Conservation (phyloP, 2,797 vertebrate genomes). For the Spheniscus humboldti region DNA sequence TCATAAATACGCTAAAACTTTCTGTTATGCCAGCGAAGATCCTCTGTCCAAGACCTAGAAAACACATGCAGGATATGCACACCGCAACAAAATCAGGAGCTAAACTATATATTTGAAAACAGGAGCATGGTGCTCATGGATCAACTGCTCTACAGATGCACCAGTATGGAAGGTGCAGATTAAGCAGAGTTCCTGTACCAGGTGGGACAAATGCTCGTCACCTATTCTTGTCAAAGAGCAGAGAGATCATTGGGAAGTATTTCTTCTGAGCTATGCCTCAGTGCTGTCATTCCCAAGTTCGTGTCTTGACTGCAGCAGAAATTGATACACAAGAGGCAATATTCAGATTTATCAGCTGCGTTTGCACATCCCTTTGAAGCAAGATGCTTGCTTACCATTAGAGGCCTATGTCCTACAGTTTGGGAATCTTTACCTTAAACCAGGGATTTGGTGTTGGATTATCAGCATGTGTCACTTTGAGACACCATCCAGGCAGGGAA, state of each 20-base stretch:
- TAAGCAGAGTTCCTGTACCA: not conserved
- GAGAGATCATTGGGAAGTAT: not conserved
- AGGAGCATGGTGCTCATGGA: not conserved
- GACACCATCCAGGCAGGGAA: not conserved
- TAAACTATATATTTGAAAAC: not conserved
- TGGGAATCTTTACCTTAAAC: not conserved
- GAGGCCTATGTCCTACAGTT: not conserved
- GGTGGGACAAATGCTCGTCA: rapidly evolving
- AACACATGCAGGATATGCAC: not conserved
- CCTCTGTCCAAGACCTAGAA: not conserved
- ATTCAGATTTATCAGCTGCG: not conserved
- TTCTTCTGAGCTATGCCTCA: not conserved
- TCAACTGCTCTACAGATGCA: not conserved
- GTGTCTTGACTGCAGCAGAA: not conserved
- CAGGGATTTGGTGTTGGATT: not conserved
- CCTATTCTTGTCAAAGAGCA: not conserved
- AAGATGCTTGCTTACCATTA: not conserved
- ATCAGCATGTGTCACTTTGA: rapidly evolving
- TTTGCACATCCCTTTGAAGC: rapidly evolving
- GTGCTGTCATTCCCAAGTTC: not conserved
- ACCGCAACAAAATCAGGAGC: not conserved
- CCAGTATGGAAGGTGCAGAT: not conserved
- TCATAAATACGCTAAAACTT: not conserved
- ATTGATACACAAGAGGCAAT: rapidly evolving
- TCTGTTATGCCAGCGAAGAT: not conserved